phyloP scores from a whole-genome alignment of 2,888 invertebrate genomes.

The Meiosimyza platycephala region DNA sequence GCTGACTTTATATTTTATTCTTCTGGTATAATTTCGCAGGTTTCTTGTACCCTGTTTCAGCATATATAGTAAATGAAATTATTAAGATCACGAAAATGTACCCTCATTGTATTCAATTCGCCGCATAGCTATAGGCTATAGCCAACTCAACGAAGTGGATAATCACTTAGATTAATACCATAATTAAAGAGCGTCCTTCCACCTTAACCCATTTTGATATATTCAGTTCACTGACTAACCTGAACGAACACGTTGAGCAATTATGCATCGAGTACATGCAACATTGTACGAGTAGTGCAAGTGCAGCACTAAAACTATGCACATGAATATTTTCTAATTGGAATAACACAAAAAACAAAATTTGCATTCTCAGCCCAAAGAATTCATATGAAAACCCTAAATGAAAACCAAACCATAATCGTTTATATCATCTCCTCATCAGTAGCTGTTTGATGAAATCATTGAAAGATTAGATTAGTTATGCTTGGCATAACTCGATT shows the following conservation, averaged over 20 bases:
- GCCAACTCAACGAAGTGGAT: too few relatives aligned
- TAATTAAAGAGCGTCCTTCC: too few relatives aligned
- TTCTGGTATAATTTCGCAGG: too few relatives aligned
- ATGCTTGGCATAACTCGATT: conserved; percentile 50
- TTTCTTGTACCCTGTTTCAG: too few relatives aligned
- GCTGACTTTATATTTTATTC: too few relatives aligned
- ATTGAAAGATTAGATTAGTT: conserved; percentile 54
- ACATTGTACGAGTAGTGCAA: conserved; percentile 1
- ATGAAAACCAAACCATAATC: too few relatives aligned
- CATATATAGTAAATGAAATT: too few relatives aligned
- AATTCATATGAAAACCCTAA: not conserved
- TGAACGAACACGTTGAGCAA: conserved; percentile 11
- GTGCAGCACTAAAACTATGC: not conserved
- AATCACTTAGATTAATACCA: too few relatives aligned
- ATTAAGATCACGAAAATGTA: not conserved
- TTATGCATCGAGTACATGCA: conserved; percentile 7
- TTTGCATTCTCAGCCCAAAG: conserved; percentile 8
- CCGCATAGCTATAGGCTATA: too few relatives aligned
- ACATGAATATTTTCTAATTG: conserved; percentile 29
- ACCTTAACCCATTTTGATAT: not conserved
- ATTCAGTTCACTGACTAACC: conserved; percentile 23
- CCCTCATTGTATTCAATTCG: too few relatives aligned
- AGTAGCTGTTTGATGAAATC: conserved; percentile 34
- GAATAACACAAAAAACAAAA: conserved; percentile 12
- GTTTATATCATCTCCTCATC: not conserved